Conservation (phyloP, 2,113 vertebrate genomes). For the Ranitomeya variabilis region DNA sequence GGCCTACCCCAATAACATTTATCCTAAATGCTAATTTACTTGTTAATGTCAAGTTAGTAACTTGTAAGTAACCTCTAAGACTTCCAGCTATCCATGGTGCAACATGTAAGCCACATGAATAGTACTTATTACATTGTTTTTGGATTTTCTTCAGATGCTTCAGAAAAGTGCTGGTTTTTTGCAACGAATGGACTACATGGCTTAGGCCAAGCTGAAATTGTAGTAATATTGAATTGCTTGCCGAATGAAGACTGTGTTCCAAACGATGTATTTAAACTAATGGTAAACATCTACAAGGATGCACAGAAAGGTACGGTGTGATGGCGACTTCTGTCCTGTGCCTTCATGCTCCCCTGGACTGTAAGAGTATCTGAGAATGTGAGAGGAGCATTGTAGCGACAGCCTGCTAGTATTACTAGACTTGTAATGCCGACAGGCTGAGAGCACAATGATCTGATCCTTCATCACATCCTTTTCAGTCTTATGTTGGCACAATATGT, state of each 20-base stretch:
- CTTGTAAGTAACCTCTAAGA: slow-evolving; percentile 75
- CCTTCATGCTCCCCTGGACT: background rate
- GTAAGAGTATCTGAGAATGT: background rate
- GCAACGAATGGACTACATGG: slow-evolving; percentile 89
- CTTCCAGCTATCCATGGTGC: background rate
- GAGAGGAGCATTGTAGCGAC: too few relatives aligned
- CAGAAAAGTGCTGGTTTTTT: slow-evolving; percentile 89
- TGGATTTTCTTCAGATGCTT: slow-evolving; percentile 73
- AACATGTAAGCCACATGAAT: background rate
- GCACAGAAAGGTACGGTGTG: slow-evolving; percentile 82
- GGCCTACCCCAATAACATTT: slow-evolving; percentile 82
- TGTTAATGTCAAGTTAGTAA: slow-evolving; percentile 85
- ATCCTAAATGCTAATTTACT: slow-evolving; percentile 92
- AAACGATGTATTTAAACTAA: slow-evolving; percentile 85
- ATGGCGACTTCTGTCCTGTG: background rate
- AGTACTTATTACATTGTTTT: background rate
- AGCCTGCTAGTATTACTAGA: too few relatives aligned
- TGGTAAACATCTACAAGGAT: slow-evolving; percentile 88
- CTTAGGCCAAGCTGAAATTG: slow-evolving; percentile 89
- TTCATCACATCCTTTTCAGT: too few relatives aligned
- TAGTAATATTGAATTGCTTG: slow-evolving; percentile 84
- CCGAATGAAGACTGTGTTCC: slow-evolving; percentile 84
- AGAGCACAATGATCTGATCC: too few relatives aligned
- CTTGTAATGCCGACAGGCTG: too few relatives aligned
- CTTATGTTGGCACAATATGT: too few relatives aligned